Conservation (phyloP, 2,113 vertebrate genomes). For the Helogale parvula region DNA sequence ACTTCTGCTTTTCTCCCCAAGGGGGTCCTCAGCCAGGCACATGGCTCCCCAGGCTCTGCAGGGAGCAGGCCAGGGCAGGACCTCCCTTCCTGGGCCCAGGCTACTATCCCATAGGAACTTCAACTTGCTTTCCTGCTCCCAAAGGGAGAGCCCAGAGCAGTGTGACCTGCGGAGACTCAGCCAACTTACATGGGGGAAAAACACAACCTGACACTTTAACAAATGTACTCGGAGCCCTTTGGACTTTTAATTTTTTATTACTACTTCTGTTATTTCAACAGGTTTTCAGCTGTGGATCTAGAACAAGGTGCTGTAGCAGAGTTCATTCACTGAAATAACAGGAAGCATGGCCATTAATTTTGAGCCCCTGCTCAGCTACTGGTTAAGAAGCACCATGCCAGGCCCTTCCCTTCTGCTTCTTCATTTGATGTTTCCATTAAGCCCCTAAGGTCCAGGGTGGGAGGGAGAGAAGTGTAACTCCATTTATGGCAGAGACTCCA, state of each 20-base stretch:
- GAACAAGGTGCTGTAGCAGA: neutral
- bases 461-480: accelerated
- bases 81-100: neutral
- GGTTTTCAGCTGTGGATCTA: neutral
- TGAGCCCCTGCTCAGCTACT: neutral
- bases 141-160: neutral
- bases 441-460: neutral
- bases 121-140: neutral
- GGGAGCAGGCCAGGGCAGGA: neutral
- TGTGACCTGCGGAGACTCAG: neutral
- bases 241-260: neutral
- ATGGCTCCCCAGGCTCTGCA: conserved; percentile 33
- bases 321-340: neutral
- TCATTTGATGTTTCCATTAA: neutral
- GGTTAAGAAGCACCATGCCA: accelerated
- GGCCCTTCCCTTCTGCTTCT: neutral
- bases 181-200: neutral
- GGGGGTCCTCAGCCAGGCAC: neutral
- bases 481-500: neutral
- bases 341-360: accelerated
- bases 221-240: neutral
- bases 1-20: neutral
- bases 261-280: neutral
- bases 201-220: neutral
- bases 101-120: neutral